Base-by-base conservation (phyloP, 2,888 invertebrate genomes). In the Apotomis betuletana region DNA sequence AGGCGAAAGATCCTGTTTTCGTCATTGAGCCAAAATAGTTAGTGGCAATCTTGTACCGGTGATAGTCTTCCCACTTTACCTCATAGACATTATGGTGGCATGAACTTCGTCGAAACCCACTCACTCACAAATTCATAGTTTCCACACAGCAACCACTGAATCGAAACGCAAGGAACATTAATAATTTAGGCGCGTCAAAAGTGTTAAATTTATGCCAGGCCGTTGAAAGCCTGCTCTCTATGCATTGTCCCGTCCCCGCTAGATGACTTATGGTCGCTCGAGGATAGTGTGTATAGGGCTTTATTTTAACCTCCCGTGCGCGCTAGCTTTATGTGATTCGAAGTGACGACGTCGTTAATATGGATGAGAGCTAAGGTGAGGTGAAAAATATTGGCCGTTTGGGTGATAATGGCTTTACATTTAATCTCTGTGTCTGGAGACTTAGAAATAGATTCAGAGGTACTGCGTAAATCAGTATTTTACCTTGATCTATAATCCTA, bases 201-300 rank as follows among this genome's bases (percentile, higher is more conserved):
- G 73, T 74, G 59, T 65, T 57, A 67, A 75, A 77, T 77, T 77
- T 77, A 77, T 75, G 73, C 69, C 54, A 49, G 36, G 27, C 63
- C 63, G 65, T 60, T 73, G 75, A 75, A 74, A 75, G 74, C 75
- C 76, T 76, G 77, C 75, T 77, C 74, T 77, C 77, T 77, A 77
- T 77, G 77, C 77, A 77, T 77, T 76, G 77, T 77, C 51, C 74
- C 76, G 76, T 75, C 75, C 67, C 55, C 61, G 41, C 49, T 60
- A 62, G 58, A 67, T 77, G 77, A 77, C 74, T 77, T 77, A 77
- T 75, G 74, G 75, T 61, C 70, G 57, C 75, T 36, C 49, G 60
- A 69, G 75, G 72, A 70, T 72, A 61, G 67, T 70, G 60, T 68
- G 68, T 46, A 60, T 61, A 54, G 27, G 44, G 73, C 59, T 69